phyloP scores from a whole-genome alignment of 2,113 vertebrate species.

The Suricata suricatta region DNA sequence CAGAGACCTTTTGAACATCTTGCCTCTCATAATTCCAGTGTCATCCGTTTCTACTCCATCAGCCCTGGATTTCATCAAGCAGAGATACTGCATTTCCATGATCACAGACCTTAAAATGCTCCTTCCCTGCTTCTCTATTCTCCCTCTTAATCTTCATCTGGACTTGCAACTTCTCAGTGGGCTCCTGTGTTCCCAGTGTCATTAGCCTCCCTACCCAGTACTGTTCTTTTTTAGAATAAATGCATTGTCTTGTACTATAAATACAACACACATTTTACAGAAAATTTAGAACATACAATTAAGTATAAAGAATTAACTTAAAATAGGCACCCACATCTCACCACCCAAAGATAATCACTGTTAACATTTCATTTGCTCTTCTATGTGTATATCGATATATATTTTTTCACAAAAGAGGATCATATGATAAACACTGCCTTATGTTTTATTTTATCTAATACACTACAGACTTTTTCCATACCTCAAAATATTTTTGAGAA shows the following conservation, averaged over 20 bases:
- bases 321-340: slow-evolving; percentile 18
- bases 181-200: neutral
- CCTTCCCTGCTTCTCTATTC: neutral
- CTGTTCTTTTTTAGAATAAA: slow-evolving; percentile 44
- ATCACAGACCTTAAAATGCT: neutral
- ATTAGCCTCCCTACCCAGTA: neutral
- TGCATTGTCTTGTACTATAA: neutral
- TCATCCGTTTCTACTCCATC: neutral
- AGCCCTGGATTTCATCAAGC: neutral
- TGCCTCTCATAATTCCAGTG: neutral
- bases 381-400: neutral
- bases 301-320: neutral
- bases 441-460: slow-evolving; percentile 4
- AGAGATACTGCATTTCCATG: neutral
- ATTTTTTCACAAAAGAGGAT: neutral
- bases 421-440: neutral
- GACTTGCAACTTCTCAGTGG: neutral
- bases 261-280: neutral
- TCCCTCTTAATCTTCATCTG: neutral
- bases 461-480: neutral
- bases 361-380: neutral
- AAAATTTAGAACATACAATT: neutral
- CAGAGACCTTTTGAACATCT: neutral
- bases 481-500: neutral
- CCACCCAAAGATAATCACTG: neutral